These are phyloP conservation scores for Balanococcus diminutus DNA, from an alignment of 2,888 invertebrate genomes.

Conservation along the genomic window DNA sequence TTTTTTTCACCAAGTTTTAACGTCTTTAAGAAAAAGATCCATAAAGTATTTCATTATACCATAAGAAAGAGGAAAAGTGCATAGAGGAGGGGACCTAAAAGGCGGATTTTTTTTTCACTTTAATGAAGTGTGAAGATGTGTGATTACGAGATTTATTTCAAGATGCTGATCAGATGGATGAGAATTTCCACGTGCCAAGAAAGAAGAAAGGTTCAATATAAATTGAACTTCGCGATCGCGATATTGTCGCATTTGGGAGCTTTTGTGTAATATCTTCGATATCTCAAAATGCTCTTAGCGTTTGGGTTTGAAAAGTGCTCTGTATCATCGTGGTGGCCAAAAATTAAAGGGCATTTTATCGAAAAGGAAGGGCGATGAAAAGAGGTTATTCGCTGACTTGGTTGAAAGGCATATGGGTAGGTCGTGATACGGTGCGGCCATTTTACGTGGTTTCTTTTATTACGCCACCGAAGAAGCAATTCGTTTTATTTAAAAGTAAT, in stretches of 20 bases:
- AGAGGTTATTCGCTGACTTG: not conserved
- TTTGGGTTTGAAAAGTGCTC: not conserved
- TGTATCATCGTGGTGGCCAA: not conserved
- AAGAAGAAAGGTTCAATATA: not conserved
- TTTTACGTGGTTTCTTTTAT: not conserved
- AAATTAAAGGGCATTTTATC: not conserved
- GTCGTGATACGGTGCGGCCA: not conserved
- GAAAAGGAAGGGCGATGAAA: not conserved
- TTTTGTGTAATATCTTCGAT: not conserved
- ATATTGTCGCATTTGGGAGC: not conserved
- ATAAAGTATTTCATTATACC: not conserved
- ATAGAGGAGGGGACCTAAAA: not conserved
- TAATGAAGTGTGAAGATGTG: not conserved
- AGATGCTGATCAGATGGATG: not conserved
- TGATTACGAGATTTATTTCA: not conserved
- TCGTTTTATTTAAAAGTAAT: not conserved
- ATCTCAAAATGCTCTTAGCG: not conserved
- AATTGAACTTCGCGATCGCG: not conserved
- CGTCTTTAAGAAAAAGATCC: not conserved
- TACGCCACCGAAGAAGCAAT: not conserved
- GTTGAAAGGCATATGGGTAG: not conserved
- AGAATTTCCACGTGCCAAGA: not conserved
- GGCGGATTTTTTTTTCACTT: not conserved
- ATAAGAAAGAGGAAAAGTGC: not conserved
- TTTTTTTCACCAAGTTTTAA: not conserved